Base-by-base conservation (phyloP, 2,113 vertebrate genomes). In the Pavo muticus region DNA sequence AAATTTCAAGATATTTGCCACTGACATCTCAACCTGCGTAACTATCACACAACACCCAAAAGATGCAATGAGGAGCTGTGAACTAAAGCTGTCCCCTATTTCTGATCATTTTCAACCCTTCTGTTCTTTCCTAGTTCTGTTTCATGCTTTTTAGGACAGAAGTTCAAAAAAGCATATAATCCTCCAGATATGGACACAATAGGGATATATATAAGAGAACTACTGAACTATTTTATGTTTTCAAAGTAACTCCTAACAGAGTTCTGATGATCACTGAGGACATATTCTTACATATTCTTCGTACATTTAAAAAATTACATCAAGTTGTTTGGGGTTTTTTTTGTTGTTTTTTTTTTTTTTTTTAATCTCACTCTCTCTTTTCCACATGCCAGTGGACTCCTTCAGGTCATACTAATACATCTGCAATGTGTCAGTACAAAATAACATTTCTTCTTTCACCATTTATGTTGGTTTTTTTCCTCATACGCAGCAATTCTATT, bases 31-130 rank as follows among this genome's bases (percentile, higher is more conserved):
- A 73, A 73, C 9, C 11, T 74, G 29, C 7, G 3, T 11, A 83
- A 16, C 39, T 39, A 69, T 3, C 29, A 59, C 8, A 40, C 20
- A 63, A 7, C 4, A 4, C 32, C 27, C 0, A 0, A 82, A 35
- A 82, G 15, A 44, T 16, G 2, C 32, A 75, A 6, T 12, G 18
- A 63, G 32, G 12, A 57, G 14, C 40, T 24, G 40, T 69, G 40
- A 74, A 63, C 4, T 50, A 14, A 75, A 75, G 48, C 14, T 14
- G 12, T 65, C 52, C 37, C 4, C 4, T 27, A 50, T 20, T 77
- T 80, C 21, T 59, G 10, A 39, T 65, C 10, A 67, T 54, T 20
- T 24, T 78, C 32, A 56, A 27, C 6, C 25, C 7, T 68, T 18
- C 35, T 64, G n/a, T n/a, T 60, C 25, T 25, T 20, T 72, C 39